Percentiles rank a stretch among this genome's conserved stretches.
These are phyloP conservation scores for Meles meles DNA, from an alignment of 2,113 vertebrate species.

Conservation along the genomic window DNA sequence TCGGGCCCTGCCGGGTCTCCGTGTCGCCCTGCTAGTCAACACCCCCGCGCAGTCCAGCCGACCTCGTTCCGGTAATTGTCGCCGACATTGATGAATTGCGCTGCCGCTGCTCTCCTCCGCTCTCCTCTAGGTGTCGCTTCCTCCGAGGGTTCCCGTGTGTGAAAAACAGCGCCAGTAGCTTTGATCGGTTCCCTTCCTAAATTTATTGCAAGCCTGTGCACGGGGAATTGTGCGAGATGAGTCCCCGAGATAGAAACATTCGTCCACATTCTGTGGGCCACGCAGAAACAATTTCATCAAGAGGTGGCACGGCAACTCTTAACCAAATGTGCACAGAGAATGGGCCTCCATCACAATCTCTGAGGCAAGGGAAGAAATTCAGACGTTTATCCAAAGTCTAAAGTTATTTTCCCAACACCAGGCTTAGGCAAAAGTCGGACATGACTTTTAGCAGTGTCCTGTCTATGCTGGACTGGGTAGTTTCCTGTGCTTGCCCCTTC, in stretches of 20 bases:
- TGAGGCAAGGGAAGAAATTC: neutral
- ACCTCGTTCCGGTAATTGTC: neutral
- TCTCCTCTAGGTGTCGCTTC: conserved; percentile 81
- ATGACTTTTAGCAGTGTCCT: neutral
- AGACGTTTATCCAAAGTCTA: neutral
- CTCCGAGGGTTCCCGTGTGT: conserved; percentile 18
- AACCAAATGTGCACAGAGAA: neutral
- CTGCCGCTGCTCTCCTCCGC: neutral
- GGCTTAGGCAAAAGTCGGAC: neutral
- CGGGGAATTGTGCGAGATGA: neutral
- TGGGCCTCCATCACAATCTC: too few relatives aligned
- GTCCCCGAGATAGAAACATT: neutral
- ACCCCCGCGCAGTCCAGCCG: neutral
- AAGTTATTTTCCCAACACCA: neutral
- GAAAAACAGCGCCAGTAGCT: neutral
- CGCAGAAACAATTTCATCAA: neutral
- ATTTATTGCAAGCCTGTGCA: neutral
- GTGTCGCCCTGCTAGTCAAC: neutral
- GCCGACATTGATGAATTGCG: conserved; percentile 9
- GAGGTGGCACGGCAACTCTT: neutral
- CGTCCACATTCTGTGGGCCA: neutral
- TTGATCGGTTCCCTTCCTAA: neutral
- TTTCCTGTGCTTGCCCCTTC: neutral
- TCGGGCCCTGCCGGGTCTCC: neutral
- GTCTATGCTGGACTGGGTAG: neutral